phyloP scores from a whole-genome alignment of 35 echinoderm and acorn worm genomes.

The Acanthaster planci region DNA sequence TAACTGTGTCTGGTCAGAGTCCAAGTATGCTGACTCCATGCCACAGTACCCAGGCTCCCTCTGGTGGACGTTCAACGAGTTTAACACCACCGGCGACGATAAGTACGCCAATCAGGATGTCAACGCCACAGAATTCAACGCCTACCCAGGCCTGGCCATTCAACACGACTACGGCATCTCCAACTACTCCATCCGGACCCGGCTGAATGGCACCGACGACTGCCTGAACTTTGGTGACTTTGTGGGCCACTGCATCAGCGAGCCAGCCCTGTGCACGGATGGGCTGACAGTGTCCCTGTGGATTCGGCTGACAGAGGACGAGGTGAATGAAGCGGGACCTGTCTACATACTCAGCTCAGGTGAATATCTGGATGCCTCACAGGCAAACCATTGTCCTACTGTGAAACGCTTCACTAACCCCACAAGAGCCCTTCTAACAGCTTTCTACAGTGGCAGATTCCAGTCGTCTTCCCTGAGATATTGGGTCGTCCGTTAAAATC shows the following conservation, averaged over 20 bases:
- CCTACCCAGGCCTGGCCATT: constrained; percentile 45
- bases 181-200: constrained; percentile 51
- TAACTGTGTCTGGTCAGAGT: constrained; percentile 13
- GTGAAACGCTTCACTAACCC: too few species aligned
- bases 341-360: constrained; percentile 70
- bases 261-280: constrained; percentile 58
- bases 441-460: too few species aligned
- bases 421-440: too few species aligned
- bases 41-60: constrained; percentile 13
- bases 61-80: constrained; percentile 72
- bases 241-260: constrained; percentile 64
- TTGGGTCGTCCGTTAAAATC: too few species aligned
- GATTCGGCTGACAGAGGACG: constrained; percentile 71
- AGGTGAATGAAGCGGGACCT: constrained; percentile 65
- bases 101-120: constrained; percentile 70
- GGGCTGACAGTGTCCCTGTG: constrained; percentile 70
- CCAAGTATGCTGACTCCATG: not conserved
- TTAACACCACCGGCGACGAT: constrained; percentile 56
- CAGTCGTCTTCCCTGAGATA: too few species aligned
- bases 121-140: constrained; percentile 58
- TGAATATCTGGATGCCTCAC: not conserved
- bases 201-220: constrained; percentile 58
- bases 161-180: constrained; percentile 53
- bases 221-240: constrained; percentile 89
- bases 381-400: too few species aligned